phyloP scores from a whole-genome alignment of 2,113 vertebrate genomes.

The Grammomys dolichurus region DNA sequence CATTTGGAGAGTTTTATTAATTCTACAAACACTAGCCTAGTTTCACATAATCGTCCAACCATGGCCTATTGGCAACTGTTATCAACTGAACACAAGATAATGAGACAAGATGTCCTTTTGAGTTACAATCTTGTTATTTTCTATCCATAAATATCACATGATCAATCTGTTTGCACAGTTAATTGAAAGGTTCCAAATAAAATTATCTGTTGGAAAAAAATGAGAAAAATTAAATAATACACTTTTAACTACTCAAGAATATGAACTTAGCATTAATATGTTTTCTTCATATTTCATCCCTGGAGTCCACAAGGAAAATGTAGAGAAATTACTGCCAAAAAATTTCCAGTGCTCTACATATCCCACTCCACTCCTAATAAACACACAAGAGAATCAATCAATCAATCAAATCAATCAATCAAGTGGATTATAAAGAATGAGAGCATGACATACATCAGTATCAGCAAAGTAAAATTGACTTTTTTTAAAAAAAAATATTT shows the following conservation, averaged over 20 bases:
- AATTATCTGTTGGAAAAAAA: background rate
- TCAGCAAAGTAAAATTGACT: background rate
- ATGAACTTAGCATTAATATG: background rate
- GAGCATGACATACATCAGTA: background rate
- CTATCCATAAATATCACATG: background rate
- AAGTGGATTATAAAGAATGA: background rate
- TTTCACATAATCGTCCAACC: background rate
- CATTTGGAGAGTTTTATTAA: background rate
- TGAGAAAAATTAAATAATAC: background rate
- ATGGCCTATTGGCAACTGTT: rapidly evolving
- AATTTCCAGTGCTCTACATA: background rate
- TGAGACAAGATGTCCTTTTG: background rate
- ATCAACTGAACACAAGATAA: background rate
- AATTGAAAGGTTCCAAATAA: background rate
- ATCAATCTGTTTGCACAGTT: background rate
- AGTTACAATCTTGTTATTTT: background rate
- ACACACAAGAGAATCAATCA: background rate
- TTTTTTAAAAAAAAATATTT: background rate
- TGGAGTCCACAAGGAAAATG: rapidly evolving
- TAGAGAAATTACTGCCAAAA: background rate
- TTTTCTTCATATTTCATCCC: background rate
- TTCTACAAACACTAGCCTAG: background rate
- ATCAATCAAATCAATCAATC: too few species aligned
- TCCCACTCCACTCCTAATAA: background rate
- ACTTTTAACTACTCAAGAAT: background rate